A percentile compares a stretch with the other conserved stretches of the same genome.
Evolutionary conservation across 2,888 invertebrate genomes (phyloP).

Genomic region (Rhodophaea formosa): DNA sequence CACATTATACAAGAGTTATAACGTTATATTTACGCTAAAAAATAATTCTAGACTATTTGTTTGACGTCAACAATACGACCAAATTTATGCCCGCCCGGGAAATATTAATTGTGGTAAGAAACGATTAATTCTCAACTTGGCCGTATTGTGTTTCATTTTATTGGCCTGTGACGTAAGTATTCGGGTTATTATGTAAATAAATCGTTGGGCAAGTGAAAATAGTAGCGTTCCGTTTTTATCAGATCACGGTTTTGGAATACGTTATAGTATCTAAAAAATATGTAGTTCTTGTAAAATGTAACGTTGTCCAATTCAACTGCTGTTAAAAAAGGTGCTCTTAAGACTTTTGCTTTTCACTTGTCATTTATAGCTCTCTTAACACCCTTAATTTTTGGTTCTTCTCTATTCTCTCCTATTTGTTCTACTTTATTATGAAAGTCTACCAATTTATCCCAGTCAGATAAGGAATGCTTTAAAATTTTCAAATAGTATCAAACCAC

Average conservation of each 20-base stretch:
- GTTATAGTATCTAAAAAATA: not conserved
- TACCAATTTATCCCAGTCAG: no score
- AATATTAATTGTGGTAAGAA: conserved; percentile 59
- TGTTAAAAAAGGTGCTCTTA: no score
- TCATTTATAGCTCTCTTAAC: no score
- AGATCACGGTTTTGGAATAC: not conserved
- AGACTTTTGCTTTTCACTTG: no score
- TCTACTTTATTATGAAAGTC: no score
- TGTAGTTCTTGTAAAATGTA: not conserved
- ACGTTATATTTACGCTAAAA: conserved; percentile 35
- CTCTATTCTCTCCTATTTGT: no score
- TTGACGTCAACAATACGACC: conserved; percentile 61
- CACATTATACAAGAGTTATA: conserved; percentile 63
- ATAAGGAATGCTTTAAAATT: no score
- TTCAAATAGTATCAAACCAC: no score
- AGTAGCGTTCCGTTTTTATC: not conserved
- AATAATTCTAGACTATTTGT: conserved; percentile 45
- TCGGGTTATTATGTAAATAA: conserved; percentile 19
- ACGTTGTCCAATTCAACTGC: no score
- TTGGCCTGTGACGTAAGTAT: conserved; percentile 33
- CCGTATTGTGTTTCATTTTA: conserved; percentile 40
- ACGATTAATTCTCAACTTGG: conserved; percentile 61
- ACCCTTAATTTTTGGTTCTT: no score
- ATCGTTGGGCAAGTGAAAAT: not conserved
- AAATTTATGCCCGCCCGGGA: conserved; percentile 51